These are phyloP conservation scores for Metaphire vulgaris DNA, from an alignment of 1,140 invertebrate genomes.

Conservation along the genomic window DNA sequence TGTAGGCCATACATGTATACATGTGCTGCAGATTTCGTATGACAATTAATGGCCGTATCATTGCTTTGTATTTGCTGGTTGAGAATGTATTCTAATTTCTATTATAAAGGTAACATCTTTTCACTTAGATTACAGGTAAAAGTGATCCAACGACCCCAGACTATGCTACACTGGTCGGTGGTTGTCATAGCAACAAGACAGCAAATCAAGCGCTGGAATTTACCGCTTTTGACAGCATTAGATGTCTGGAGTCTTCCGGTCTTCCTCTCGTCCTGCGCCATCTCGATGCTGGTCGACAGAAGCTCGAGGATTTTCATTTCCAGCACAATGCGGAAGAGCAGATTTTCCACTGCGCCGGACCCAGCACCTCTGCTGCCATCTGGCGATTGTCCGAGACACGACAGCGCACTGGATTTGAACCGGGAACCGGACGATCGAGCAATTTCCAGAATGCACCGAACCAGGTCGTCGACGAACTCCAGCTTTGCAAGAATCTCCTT, in stretches of 20 bases:
- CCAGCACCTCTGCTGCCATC: neutral
- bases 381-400: neutral
- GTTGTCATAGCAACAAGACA: too few species aligned
- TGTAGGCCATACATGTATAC: too few species aligned
- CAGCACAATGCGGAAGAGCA: neutral
- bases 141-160: too few species aligned
- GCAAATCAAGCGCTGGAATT: too few species aligned
- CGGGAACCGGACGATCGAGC: neutral
- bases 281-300: neutral
- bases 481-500: neutral
- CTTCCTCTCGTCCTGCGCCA: neutral
- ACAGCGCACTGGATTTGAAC: neutral
- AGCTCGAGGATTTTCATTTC: neutral
- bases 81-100: too few species aligned
- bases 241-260: neutral
- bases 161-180: too few species aligned
- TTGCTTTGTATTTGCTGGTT: too few species aligned
- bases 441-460: neutral
- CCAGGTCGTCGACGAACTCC: neutral
- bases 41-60: too few species aligned
- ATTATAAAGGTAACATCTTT: too few species aligned
- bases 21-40: too few species aligned
- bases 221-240: neutral
- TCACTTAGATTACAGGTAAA: too few species aligned
- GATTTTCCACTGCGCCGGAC: neutral